Evolutionary conservation across 2,888 invertebrate genomes (phyloP), one percentile per base, ranked within the genome.

Genomic region (Lasius platythorax): DNA sequence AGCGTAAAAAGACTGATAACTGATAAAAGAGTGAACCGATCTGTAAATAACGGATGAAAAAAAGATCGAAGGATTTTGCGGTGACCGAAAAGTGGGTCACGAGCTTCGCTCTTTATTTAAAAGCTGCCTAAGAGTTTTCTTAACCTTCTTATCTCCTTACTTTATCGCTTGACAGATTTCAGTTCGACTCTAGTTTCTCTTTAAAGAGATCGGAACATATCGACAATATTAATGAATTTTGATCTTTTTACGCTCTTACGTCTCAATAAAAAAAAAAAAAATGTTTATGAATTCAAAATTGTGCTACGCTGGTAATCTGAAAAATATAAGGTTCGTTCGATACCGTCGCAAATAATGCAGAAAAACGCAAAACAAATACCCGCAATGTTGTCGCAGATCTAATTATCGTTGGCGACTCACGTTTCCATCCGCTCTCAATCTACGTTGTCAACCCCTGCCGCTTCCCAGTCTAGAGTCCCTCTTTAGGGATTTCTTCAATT

Each of bases 101-200:
- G 91, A 92, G 92, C 92, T 93, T 90, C 85, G 89, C 89, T 92
- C 92, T 93, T 94, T 93, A 93, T 94, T 93, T 93, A 94, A 93
- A 93, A 92, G 89, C 91, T 88, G 87, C 86, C 85, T 87, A 85
- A 90, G 88, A 89, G 85, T 87, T 86, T 87, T 84, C 11, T 37
- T 37, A 88, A 78, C 85, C 85, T 87, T 72, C 84, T 86, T 79
- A 82, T 83, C 85, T 83, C 85, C 78, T 84, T 85, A 76, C 86
- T 85, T 88, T 81, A 79, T 76, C 86, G 58, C 28, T 46, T 43
- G 70, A 61, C 43, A 33, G 56, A 72, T 61, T 74, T 79, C 46
- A 78, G 61, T 50, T 58, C 28, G 58, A 68, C 67, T 83, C 78
- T 61, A 68, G 61, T 61, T 67, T 30, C 46, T 15, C 3, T 56